Percentiles rank a stretch among this genome's conserved stretches.
These are phyloP conservation scores for Spondyliosoma cantharus DNA, from an alignment of 2,797 vertebrate species.

Conservation along the genomic window DNA sequence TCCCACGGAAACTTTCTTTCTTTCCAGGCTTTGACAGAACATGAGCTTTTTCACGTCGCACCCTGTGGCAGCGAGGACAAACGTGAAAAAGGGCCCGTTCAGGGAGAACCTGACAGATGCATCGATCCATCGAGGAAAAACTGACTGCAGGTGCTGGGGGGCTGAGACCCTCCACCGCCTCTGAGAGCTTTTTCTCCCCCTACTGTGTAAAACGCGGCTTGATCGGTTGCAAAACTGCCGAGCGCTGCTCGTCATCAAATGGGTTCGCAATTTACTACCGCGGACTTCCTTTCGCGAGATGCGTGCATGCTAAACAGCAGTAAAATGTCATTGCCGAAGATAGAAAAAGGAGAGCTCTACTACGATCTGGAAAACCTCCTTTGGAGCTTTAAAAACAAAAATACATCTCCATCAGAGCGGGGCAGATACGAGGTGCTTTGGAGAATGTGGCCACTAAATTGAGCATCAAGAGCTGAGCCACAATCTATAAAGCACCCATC, in stretches of 20 bases:
- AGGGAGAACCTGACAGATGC: conserved; percentile 67
- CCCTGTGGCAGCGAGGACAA: conserved; percentile 38
- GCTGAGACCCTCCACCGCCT: conserved; percentile 50
- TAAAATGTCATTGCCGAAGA: not conserved
- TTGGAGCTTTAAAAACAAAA: conserved; percentile 15
- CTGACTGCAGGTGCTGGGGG: conserved; percentile 42
- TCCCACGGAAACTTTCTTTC: conserved; percentile 29
- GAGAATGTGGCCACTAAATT: conserved; percentile 45
- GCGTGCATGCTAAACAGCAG: conserved; percentile 24
- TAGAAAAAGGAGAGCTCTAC: not conserved
- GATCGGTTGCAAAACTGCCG: conserved; percentile 41
- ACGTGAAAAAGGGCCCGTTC: conserved; percentile 61
- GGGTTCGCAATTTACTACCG: conserved; percentile 5
- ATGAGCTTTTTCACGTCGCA: conserved; percentile 27
- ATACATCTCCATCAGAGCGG: conserved; percentile 14
- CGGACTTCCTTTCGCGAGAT: conserved; percentile 6
- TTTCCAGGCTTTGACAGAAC: conserved; percentile 41
- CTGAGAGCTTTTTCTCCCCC: conserved; percentile 7
- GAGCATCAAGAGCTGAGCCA: conserved; percentile 41
- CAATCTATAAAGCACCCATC: conserved; percentile 46
- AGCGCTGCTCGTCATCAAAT: conserved; percentile 31
- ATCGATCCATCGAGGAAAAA: conserved; percentile 72
- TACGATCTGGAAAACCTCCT: not conserved
- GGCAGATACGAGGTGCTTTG: conserved; percentile 30
- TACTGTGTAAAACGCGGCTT: conserved; percentile 33